Base-by-base conservation (phyloP, 30 jellyfish, hydroid and myxozoan species). In the Catostylus mosaicus region DNA sequence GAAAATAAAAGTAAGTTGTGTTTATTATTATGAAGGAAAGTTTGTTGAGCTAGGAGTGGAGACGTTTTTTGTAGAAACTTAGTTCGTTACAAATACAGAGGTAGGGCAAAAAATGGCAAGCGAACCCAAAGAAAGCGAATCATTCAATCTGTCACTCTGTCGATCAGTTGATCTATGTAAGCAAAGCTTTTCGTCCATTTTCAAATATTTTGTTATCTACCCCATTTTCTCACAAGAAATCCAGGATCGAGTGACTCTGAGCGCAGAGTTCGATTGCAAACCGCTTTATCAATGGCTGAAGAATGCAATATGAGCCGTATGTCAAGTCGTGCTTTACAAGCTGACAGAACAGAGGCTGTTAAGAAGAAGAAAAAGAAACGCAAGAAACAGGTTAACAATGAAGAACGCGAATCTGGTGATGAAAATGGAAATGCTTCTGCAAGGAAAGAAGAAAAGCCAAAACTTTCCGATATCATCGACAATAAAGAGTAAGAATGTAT, bases 221-320 rank as follows among this genome's bases (percentile, higher is more conserved):
- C 14, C 54, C 18, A 59, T 3, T 59, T 23, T 59, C 19, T 12
- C 24, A 24, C 5, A 6, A 89, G 97, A 51, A 63, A 74, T 51
- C 97, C 97, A 23, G 95, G 95, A 0, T 82, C 97, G 5, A 82
- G 90, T 26, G 95, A 83, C 23, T 89, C 97, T 5, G 92, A 89
- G 61, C 77, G 97, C 11, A 47, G 88, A 64, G 77, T 54, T 11
- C 75, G 97, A 24, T 35, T 89, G 19, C 89, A 82, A 3, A 81
- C 97, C 34, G 97, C 97, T 0, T 64, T 90, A 8, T 67, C 97
- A 14, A 36, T 88, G 86, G 95, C 97, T 12, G 97, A 89, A 5
- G 96, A 82, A 24, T 61, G 83, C 86, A 83, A 77, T 63, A 26
- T 78, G 70, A 87, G 91, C 38, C 35, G 91, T 56, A 34, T 60